Base-by-base conservation (phyloP, 2,888 invertebrate genomes). In the Horisme vitalbata region DNA sequence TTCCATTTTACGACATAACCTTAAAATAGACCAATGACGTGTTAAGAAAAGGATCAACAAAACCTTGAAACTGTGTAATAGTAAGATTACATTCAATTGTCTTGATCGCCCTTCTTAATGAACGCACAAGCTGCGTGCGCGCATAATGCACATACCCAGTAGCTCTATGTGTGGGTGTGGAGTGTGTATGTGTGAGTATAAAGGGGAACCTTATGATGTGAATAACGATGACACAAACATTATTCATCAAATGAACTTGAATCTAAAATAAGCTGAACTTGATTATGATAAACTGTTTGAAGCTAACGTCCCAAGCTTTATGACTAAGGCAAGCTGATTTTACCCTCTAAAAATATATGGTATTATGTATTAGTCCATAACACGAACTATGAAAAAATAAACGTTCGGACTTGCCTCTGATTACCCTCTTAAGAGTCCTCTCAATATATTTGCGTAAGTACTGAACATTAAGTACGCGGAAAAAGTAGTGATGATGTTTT, bases 21-120 rank as follows among this genome's bases (percentile, higher is more conserved):
- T 62, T 64, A 68, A 71, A 81, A 78, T 78, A 78, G 83, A 67
- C 55, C 33, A 39, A 52, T 81, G 76, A 73, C 75, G 76, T 59
- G 2, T 18, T 55, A 59, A 66, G 64, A 70, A 63, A 67, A 71
- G 68, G 61, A 71, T 73, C 72, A 73, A 74, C 75, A 74, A 67
- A 81, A 69, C 83, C 85, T 83, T 84, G 84, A 72, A 71, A 46
- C 65, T 66, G 60, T 57, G 57, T 15, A 58, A 57, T 52, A 57
- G 47, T 36, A 47, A 55, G 56, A 59, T 56, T 50, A 50, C 48
- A 37, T 39, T 56, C 66, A 69, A 73, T 71, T 75, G 78, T 71
- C 75, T 75, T 65, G 59, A 61, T 52, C 61, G 59, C 57, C 60
- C 62, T 56, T 52, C 52, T 55, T 65, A 69, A 68, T 68, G 63